These are phyloP conservation scores for Numida meleagris DNA, from an alignment of 2,113 vertebrate genomes.

Conservation along the genomic window DNA sequence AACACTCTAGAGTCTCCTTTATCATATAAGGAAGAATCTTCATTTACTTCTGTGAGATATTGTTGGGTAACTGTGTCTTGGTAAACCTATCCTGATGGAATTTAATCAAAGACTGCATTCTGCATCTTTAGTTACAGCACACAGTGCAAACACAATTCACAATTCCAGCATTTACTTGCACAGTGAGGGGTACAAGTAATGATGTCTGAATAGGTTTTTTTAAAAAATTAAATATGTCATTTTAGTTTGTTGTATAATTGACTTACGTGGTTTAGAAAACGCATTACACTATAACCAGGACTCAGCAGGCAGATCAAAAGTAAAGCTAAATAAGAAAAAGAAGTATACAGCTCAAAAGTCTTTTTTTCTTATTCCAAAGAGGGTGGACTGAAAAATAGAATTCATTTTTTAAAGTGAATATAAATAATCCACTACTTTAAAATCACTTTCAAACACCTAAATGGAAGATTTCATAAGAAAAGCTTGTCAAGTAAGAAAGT, in stretches of 20 bases:
- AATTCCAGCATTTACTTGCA: not conserved
- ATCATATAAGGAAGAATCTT: not conserved
- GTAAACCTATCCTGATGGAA: not conserved
- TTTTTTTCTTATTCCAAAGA: not conserved
- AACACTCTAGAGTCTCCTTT: not conserved
- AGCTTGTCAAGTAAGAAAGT: not conserved
- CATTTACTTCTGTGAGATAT: not conserved
- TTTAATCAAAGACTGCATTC: not conserved
- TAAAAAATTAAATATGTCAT: not conserved
- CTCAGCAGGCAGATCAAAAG: not conserved
- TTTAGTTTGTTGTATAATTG: not conserved
- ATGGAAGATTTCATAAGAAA: not conserved
- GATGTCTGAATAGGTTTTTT: not conserved
- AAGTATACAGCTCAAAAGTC: not conserved
- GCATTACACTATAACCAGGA: not conserved
- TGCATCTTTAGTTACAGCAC: not conserved
- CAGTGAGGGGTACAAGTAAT: not conserved
- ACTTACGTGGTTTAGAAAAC: not conserved
- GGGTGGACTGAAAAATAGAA: not conserved
- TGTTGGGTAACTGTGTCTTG: not conserved
- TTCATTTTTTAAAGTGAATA: not conserved
- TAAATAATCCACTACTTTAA: not conserved
- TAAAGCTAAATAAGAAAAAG: not conserved
- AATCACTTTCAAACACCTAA: not conserved
- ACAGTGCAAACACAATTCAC: not conserved